Conservation (phyloP, 92 coral and sea anemone genomes). For the Paramuricea clavata region DNA sequence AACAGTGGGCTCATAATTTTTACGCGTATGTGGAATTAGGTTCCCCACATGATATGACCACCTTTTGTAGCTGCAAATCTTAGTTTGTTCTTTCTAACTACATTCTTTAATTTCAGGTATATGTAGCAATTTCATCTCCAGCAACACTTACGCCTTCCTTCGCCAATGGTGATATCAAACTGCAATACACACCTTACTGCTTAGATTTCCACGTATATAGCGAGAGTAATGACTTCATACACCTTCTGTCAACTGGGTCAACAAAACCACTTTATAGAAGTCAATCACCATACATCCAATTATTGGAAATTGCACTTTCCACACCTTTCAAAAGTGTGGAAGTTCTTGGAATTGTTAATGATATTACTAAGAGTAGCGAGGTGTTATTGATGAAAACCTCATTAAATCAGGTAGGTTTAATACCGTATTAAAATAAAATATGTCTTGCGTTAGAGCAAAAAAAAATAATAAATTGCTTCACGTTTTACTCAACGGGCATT, state of each 20-base stretch:
- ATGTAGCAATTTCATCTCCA: constrained; percentile 56
- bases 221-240: constrained; percentile 51
- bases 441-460: not conserved
- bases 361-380: constrained; percentile 22
- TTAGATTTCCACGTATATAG: constrained; percentile 57
- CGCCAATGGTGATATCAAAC: constrained; percentile 52
- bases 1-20: too few species aligned
- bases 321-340: not conserved
- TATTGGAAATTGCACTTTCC: constrained; percentile 55
- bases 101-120: constrained; percentile 62
- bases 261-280: constrained; percentile 70
- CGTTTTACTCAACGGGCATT: too few species aligned
- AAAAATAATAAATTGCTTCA: too few species aligned
- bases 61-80: too few species aligned
- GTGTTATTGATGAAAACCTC: constrained; percentile 8
- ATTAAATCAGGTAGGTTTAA: not conserved
- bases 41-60: too few species aligned
- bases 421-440: too few species aligned
- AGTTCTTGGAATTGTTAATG: constrained; percentile 47
- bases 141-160: constrained; percentile 46
- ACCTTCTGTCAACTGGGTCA: constrained; percentile 67
- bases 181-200: constrained; percentile 81
- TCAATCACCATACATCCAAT: constrained; percentile 74
- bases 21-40: too few species aligned
- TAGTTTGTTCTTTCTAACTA: not conserved